Base-by-base conservation (phyloP, 1,140 invertebrate genomes). In the Ostrea denselamellosa region DNA sequence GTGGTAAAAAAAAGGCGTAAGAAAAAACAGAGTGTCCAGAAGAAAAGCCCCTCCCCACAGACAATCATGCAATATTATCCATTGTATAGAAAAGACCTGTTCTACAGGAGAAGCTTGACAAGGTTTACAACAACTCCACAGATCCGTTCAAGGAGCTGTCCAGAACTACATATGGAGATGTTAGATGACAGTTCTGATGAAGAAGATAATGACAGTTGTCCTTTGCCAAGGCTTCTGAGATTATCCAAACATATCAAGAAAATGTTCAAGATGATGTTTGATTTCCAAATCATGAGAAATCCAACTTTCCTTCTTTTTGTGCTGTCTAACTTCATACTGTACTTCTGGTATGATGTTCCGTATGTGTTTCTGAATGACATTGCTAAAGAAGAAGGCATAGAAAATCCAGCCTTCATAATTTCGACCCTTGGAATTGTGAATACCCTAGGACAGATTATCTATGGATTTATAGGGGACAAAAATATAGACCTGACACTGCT, bases 401-500 rank as follows among this genome's bases (percentile, higher is more conserved):
- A 68, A 0, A 83, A 97, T 88, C 98, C 98, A 0, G 97, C 98
- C 2, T 97, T 97, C 93, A 95, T 99, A 58, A 93, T 99, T 12
- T 99, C 98, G 2, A 97, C 99, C 85, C 99, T 99, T 93, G 99
- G 96, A 22, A 95, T 95, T n/a, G 93, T 94, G n/a, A 95, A 95
- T 86, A 95, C 93, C 8, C 51, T 95, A 71, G 98, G 94, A 4
- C 95, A 98, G 97, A 96, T 98, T 71, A 94, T 98, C 0, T 96
- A 98, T 71, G 98, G 98, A 53, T 98, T 97, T 96, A 96, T 97
- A 77, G 98, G 98, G 14, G 98, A 98, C 93, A 96, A 96, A 93
- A 85, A 90, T 34, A 89, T 92, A 10, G 93, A 94, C 87, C 86
- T 93, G 28, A 88, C 89, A 0, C 12, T 93, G 8, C 83, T 95